These are phyloP conservation scores for Meriones unguiculatus DNA, from an alignment of 2,113 vertebrate genomes.

Conservation along the genomic window DNA sequence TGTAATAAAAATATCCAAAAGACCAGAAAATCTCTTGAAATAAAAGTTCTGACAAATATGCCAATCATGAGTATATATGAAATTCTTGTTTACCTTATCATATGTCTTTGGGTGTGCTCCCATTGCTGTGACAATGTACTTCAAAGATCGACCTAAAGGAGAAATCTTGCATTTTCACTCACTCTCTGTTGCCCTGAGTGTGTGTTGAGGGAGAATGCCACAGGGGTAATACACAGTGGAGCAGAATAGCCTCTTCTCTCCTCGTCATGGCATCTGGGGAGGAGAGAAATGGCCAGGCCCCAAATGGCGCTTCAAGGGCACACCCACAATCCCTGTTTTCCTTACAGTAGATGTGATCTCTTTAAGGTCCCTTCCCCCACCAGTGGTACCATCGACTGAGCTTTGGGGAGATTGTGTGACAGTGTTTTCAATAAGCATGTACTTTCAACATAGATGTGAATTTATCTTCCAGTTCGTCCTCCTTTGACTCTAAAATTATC, in stretches of 20 bases:
- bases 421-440: not conserved
- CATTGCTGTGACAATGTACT: not conserved
- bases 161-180: not conserved
- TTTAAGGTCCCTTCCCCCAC: not conserved
- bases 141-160: not conserved
- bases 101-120: not conserved
- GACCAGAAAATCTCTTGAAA: not conserved
- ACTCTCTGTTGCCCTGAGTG: not conserved
- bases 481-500: not conserved
- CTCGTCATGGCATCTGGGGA: not conserved
- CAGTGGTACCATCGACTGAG: rapidly evolving
- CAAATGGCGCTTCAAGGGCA: not conserved
- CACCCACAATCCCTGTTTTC: no score
- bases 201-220: not conserved
- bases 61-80: not conserved
- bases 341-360: not conserved
- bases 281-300: not conserved
- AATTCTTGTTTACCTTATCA: not conserved
- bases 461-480: not conserved
- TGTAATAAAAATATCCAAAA: not conserved
- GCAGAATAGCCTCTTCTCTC: no score
- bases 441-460: not conserved
- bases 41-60: not conserved
- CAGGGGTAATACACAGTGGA: not conserved
- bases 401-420: not conserved